These are phyloP conservation scores for Phytoseiulus persimilis DNA, from an alignment of 2,888 invertebrate genomes.

Conservation along the genomic window DNA sequence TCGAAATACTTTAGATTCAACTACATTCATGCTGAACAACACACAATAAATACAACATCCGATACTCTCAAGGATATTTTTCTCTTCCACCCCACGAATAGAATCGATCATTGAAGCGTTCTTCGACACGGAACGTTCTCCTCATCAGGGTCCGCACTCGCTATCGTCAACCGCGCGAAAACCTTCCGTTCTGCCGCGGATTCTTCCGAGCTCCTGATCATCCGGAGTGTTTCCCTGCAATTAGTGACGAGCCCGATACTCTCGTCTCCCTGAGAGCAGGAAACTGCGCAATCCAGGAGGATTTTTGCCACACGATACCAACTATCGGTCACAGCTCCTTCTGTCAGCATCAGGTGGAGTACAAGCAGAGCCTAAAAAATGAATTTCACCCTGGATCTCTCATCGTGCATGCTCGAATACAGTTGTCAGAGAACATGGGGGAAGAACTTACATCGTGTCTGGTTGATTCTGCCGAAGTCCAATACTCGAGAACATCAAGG, in stretches of 20 bases:
- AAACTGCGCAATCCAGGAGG: not conserved
- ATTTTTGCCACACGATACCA: constrained; percentile 10
- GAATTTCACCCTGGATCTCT: not conserved
- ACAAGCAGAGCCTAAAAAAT: not conserved
- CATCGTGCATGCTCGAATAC: not conserved
- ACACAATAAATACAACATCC: not conserved
- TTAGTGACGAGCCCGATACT: not conserved
- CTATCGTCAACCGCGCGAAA: not conserved
- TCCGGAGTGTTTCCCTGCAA: not conserved
- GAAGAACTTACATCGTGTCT: not conserved
- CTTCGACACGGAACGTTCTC: not conserved
- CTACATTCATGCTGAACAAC: not conserved
- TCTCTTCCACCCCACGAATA: no score
- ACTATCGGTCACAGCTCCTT: constrained; percentile 7
- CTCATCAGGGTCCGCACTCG: not conserved
- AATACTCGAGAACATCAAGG: not conserved
- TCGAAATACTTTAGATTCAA: not conserved
- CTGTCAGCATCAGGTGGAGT: not conserved
- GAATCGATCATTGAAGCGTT: not conserved
- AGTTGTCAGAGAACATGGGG: not conserved
- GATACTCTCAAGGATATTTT: not conserved
- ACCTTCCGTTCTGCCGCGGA: not conserved
- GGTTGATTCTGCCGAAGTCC: not conserved
- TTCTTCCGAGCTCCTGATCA: not conserved
- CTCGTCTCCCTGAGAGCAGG: not conserved